Conservation (phyloP, 2,113 vertebrate genomes). For the Struthidea cinerea region DNA sequence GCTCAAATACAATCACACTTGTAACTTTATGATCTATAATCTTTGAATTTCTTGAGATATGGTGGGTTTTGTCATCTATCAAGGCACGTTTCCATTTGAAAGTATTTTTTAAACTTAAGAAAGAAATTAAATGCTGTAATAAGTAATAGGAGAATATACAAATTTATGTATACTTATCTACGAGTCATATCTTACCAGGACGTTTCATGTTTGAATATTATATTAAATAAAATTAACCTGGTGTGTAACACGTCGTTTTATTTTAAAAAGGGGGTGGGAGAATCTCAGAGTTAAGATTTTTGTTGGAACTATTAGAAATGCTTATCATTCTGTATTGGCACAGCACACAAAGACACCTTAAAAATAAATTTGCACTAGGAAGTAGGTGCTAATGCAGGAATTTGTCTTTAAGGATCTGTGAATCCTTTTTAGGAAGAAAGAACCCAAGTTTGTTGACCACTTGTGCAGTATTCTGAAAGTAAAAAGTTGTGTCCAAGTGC, state of each 20-base stretch:
- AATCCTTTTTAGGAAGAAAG: not conserved
- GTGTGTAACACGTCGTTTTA: conserved; percentile 53
- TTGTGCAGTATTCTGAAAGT: not conserved
- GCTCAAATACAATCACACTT: conserved; percentile 39
- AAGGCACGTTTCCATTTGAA: conserved; percentile 42
- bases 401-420: not conserved
- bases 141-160: conserved; percentile 47
- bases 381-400: not conserved
- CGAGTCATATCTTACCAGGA: conserved; percentile 45
- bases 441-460: not conserved
- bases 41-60: conserved; percentile 49
- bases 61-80: conserved; percentile 38
- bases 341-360: not conserved
- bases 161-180: conserved; percentile 54
- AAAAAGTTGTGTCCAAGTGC: not conserved
- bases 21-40: conserved; percentile 53
- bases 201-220: conserved; percentile 64
- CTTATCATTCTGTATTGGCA: not conserved
- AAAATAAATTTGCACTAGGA: not conserved
- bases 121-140: conserved; percentile 50
- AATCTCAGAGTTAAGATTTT: not conserved
- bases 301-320: not conserved
- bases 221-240: conserved; percentile 68
- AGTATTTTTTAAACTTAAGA: conserved; percentile 60
- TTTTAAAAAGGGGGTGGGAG: conserved; percentile 57